phyloP scores from a whole-genome alignment of 2,113 vertebrate genomes.

The Protobothrops flavoviridis region DNA sequence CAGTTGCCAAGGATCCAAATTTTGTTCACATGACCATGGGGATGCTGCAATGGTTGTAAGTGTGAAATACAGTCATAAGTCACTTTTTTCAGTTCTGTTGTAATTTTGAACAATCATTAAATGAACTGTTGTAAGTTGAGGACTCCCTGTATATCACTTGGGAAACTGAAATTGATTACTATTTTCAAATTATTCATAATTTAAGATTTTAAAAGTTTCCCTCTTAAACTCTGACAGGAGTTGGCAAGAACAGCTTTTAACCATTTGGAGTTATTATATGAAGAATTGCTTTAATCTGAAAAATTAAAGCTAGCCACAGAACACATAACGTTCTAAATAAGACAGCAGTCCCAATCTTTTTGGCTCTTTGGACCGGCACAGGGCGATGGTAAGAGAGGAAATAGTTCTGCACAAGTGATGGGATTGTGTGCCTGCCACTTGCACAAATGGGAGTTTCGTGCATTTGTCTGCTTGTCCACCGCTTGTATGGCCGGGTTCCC shows the following conservation, averaged over 20 bases:
- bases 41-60: not conserved
- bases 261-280: not conserved
- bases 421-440: not conserved
- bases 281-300: not conserved
- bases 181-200: not conserved
- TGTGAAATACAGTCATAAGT: not conserved
- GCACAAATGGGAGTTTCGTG: not conserved
- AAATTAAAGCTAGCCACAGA: not conserved
- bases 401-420: not conserved
- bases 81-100: not conserved
- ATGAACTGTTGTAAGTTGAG: not conserved
- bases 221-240: not conserved
- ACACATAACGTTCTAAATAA: not conserved
- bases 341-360: not conserved
- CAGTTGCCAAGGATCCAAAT: not conserved
- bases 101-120: not conserved
- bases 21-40: not conserved
- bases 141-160: not conserved
- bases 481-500: not conserved
- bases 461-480: not conserved
- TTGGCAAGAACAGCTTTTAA: not conserved
- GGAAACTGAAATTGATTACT: not conserved
- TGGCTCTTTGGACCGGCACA: fast-evolving
- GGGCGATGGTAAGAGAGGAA: not conserved
- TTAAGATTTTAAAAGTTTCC: not conserved